Conservation (phyloP, 2,113 vertebrate species). For the Leptosomus discolor region DNA sequence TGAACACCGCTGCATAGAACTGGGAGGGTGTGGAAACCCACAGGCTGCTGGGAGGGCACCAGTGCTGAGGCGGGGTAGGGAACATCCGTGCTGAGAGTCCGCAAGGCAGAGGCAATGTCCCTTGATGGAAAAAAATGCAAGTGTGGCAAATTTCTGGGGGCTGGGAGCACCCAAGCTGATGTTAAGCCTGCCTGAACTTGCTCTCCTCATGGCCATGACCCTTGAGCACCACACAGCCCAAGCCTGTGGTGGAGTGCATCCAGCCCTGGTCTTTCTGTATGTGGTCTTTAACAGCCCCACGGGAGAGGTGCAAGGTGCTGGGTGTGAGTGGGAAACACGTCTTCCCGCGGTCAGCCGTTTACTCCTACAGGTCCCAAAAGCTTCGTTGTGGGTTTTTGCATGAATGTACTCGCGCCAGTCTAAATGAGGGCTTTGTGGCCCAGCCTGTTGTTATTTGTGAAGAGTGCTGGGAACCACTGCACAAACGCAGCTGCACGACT, state of each 20-base stretch:
- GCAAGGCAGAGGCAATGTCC: neutral
- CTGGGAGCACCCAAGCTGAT: neutral
- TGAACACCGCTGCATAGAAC: neutral
- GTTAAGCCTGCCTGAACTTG: neutral
- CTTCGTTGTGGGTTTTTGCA: neutral
- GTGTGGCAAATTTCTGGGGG: neutral
- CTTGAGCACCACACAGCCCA: neutral
- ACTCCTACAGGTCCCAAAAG: neutral
- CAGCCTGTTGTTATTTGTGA: neutral
- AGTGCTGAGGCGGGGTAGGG: neutral
- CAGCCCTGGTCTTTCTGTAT: neutral
- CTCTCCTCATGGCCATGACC: rapidly evolving
- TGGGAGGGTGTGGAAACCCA: neutral
- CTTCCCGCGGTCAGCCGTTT: neutral
- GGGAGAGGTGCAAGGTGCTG: neutral
- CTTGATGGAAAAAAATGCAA: neutral
- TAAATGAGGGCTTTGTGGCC: neutral
- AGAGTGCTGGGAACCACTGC: neutral
- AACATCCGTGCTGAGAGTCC: rapidly evolving
- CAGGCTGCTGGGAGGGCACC: neutral
- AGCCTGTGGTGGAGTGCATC: rapidly evolving
- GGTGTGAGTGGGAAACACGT: neutral
- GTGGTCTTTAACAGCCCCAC: rapidly evolving
- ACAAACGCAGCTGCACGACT: rapidly evolving
- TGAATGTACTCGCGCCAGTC: neutral